Evolutionary conservation across 2,113 vertebrate species (phyloP).

Genomic region (Edolisoma coerulescens): DNA sequence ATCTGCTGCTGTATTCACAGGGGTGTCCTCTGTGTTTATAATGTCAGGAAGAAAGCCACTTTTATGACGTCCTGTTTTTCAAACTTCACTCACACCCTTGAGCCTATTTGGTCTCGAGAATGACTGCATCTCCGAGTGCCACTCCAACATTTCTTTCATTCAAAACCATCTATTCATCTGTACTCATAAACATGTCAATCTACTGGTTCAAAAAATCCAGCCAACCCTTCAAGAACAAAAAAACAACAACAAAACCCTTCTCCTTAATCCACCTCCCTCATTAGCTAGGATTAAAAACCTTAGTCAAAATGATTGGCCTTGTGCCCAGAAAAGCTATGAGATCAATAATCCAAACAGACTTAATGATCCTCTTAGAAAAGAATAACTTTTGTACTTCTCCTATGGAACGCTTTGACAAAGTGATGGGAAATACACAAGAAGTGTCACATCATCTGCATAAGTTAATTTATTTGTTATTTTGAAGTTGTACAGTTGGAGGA

Average conservation of each 20-base stretch:
- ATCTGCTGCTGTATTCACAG: neutral
- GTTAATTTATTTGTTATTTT: constrained; percentile 30
- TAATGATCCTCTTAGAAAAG: constrained; percentile 48
- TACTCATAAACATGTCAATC: constrained; percentile 44
- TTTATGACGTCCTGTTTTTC: neutral
- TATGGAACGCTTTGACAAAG: neutral
- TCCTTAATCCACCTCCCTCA: constrained; percentile 37
- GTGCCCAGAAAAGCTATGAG: constrained; percentile 48
- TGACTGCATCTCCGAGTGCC: neutral
- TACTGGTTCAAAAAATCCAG: neutral
- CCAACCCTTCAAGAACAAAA: neutral
- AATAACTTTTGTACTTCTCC: constrained; percentile 30
- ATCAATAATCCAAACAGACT: constrained; percentile 59
- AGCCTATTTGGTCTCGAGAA: neutral
- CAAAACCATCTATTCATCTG: constrained; percentile 12
- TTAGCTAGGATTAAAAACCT: constrained; percentile 57
- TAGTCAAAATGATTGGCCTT: constrained; percentile 47
- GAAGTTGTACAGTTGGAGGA: neutral
- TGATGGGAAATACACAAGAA: neutral
- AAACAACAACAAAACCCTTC: neutral
- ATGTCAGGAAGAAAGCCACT: neutral
- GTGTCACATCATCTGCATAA: neutral
- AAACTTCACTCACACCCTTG: neutral
- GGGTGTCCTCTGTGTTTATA: neutral
- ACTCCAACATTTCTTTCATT: constrained; percentile 14